Evolutionary conservation across 2,888 invertebrate genomes (phyloP).

Genomic region (Habrosyne pyritoides): DNA sequence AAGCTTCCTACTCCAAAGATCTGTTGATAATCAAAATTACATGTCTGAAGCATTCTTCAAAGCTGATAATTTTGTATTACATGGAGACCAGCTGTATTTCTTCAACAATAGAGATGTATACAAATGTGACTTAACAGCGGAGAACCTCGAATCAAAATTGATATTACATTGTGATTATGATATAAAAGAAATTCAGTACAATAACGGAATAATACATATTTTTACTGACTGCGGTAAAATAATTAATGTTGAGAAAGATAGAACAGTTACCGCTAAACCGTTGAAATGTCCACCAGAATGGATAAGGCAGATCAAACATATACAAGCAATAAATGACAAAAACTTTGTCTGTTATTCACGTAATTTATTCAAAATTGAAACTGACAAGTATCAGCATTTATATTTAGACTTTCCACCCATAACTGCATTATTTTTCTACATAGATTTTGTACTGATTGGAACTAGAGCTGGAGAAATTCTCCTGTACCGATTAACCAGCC

Average conservation of each 20-base stretch:
- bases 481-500: constrained; percentile 62
- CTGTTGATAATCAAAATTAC: constrained; percentile 38
- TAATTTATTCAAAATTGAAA: constrained; percentile 67
- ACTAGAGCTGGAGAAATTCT: constrained; percentile 60
- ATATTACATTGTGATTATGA: constrained; percentile 56
- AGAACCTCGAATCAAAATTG: constrained; percentile 48
- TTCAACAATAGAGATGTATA: constrained; percentile 56
- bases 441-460: constrained; percentile 62
- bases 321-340: constrained; percentile 55
- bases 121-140: constrained; percentile 47
- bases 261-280: constrained; percentile 33
- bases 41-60: constrained; percentile 58
- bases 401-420: constrained; percentile 70
- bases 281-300: constrained; percentile 62
- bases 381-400: constrained; percentile 58
- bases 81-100: constrained; percentile 51
- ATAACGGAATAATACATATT: constrained; percentile 43
- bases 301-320: constrained; percentile 61
- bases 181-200: constrained; percentile 61
- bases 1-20: constrained; percentile 58
- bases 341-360: constrained; percentile 71
- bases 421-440: constrained; percentile 69
- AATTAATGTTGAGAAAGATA: constrained; percentile 44
- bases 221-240: constrained; percentile 70
- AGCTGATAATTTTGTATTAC: constrained; percentile 62